Evolutionary conservation across 2,797 vertebrate species (phyloP).

Genomic region (Galaxias olidus): DNA sequence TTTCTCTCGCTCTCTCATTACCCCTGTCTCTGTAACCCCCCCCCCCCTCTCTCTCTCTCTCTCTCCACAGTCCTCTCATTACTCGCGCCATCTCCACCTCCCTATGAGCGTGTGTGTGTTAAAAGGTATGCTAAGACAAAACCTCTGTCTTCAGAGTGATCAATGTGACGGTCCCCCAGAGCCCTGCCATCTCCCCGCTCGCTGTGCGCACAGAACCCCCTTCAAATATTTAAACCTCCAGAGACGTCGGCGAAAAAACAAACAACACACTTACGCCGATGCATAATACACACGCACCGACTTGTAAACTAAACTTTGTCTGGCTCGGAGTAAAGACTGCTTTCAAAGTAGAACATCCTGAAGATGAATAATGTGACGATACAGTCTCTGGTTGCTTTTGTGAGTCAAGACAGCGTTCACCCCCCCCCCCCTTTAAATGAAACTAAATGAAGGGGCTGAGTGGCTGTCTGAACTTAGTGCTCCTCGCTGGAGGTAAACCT

Average conservation of each 20-base stretch:
- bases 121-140: slow-evolving; percentile 54
- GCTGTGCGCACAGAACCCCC: slow-evolving; percentile 80
- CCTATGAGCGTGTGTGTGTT: neutral
- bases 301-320: too few relatives aligned
- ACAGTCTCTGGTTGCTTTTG: too few relatives aligned
- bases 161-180: slow-evolving; percentile 69
- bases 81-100: slow-evolving; percentile 14
- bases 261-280: too few relatives aligned
- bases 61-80: neutral
- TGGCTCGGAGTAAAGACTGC: too few relatives aligned
- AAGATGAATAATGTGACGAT: too few relatives aligned
- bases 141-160: slow-evolving; percentile 72
- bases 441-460: too few relatives aligned
- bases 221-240: slow-evolving; percentile 74
- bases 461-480: too few relatives aligned
- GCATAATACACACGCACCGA: too few relatives aligned
- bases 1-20: neutral
- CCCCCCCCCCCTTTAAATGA: too few relatives aligned
- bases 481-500: too few relatives aligned
- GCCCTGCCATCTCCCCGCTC: slow-evolving; percentile 68
- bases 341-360: too few relatives aligned
- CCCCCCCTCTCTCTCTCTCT: neutral
- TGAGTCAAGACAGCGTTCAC: too few relatives aligned
- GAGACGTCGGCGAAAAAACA: slow-evolving; percentile 35
- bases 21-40: neutral